Evolutionary conservation across 2,113 vertebrate species (phyloP).

Genomic region (Chelonoidis abingdonii): DNA sequence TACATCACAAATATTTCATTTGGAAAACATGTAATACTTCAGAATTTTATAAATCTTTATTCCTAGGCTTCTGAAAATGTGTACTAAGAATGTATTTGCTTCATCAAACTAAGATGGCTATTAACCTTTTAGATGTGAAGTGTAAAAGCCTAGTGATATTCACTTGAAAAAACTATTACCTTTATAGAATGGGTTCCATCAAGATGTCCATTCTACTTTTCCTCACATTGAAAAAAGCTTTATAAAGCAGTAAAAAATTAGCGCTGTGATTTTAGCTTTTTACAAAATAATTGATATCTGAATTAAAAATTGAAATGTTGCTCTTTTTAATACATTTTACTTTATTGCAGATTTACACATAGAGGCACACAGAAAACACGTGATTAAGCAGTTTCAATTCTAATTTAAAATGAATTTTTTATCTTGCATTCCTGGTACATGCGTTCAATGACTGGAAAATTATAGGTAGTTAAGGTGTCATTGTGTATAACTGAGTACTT

Average conservation of each 20-base stretch:
- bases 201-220: constrained; percentile 10
- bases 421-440: constrained; percentile 69
- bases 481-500: constrained; percentile 70
- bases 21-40: constrained; percentile 12
- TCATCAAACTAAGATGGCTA: constrained; percentile 17
- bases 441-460: constrained; percentile 74
- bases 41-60: not conserved
- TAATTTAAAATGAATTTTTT: constrained; percentile 75
- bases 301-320: constrained; percentile 7
- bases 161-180: constrained; percentile 43
- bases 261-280: constrained; percentile 16
- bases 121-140: not conserved
- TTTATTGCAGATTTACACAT: constrained; percentile 41
- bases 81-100: constrained; percentile 11
- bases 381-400: constrained; percentile 67
- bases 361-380: constrained; percentile 17
- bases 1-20: not conserved
- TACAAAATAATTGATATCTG: constrained; percentile 30
- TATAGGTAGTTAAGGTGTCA: constrained; percentile 73
- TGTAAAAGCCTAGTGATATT: constrained; percentile 6
- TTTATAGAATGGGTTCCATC: not conserved
- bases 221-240: constrained; percentile 3
- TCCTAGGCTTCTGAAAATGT: constrained; percentile 40
- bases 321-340: constrained; percentile 25
- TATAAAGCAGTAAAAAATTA: constrained; percentile 27